Base-by-base conservation (phyloP, 1,140 invertebrate genomes). In the Lepidostoma basale region DNA sequence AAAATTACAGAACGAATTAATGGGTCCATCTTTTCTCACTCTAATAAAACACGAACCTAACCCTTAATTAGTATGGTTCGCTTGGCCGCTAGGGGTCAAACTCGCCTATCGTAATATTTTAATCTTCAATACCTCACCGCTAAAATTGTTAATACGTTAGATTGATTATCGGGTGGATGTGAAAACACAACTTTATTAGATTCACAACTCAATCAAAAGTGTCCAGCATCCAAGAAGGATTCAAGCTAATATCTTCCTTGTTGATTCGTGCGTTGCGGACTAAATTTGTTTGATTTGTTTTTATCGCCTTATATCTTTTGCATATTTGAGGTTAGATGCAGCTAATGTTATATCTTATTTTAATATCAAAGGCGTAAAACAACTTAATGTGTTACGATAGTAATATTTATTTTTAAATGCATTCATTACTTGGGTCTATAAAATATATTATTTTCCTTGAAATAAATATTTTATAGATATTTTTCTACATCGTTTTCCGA, bases 131-230 rank as follows among this genome's bases (percentile, higher is more conserved):
- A 56, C n/a, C n/a, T 25, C 52, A 16, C 28, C 25, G 52, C 52
- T 56, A 56, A 33, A 54, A 56, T 56, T 30, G 6, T 33, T 49
- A 80, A 83, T 80, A 80, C 81, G 81, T 82, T 82, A 82, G 81
- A 83, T 82, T 83, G 81, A 83, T 83, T 83, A 83, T 83, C 81
- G 76, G 77, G 80, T 80, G 77, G 78, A 82, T 83, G 81, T 83
- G 82, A 83, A 83, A 83, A 83, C 81, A 78, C 76, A 76, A 80
- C 81, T 83, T 83, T 72, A 67, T 67, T 25, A 60, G 40, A 33
- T 14, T 45, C 14, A n/a, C 9, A 36, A 3, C 16, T n/a, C 10
- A 22, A 2, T 2, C 16, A 45, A 45, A 45, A 45, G 44, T 45
- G 5, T n/a, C 9, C 33, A 2, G 14, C 14, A 5, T 36, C 33